phyloP scores from a whole-genome alignment of 2,113 vertebrate species.

The Tachysurus vachellii region DNA sequence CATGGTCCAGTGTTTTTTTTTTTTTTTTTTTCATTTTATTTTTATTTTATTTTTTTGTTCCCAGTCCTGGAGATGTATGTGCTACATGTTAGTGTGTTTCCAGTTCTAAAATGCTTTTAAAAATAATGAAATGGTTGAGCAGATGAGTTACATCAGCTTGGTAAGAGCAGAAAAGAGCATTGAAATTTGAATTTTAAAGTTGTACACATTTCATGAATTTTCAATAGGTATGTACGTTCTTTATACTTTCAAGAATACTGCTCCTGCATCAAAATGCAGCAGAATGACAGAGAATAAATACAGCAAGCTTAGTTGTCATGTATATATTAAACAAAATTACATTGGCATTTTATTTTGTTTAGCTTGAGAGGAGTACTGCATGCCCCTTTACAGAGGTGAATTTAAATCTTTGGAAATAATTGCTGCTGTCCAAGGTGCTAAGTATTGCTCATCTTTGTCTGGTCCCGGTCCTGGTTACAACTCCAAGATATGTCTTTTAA shows the following conservation, averaged over 20 bases:
- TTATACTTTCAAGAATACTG: conserved; percentile 14
- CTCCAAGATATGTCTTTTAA: not conserved
- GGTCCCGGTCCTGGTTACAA: conserved; percentile 4
- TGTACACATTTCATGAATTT: not conserved
- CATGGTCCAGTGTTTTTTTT: not conserved
- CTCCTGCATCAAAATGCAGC: conserved; percentile 1
- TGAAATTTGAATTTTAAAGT: not conserved
- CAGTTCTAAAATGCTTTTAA: not conserved
- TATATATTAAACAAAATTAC: not conserved
- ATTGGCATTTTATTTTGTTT: conserved; percentile 20
- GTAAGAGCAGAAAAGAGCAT: not conserved
- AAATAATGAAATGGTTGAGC: not conserved
- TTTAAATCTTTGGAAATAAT: conserved; percentile 18
- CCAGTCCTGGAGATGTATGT: not conserved
- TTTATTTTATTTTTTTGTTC: not conserved
- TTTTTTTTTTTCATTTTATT: not conserved
- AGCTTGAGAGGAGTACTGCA: not conserved
- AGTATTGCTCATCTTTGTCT: conserved; percentile 12
- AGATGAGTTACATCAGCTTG: not conserved
- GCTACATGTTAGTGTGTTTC: not conserved
- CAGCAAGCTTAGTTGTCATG: not conserved
- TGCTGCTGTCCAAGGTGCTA: conserved; percentile 51
- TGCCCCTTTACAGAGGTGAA: conserved; percentile 7
- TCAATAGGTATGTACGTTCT: not conserved
- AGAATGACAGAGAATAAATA: not conserved